Percentiles rank a stretch among this genome's conserved stretches.
phyloP scores from a whole-genome alignment of 1,140 invertebrate species.

The Saccostrea echinata region DNA sequence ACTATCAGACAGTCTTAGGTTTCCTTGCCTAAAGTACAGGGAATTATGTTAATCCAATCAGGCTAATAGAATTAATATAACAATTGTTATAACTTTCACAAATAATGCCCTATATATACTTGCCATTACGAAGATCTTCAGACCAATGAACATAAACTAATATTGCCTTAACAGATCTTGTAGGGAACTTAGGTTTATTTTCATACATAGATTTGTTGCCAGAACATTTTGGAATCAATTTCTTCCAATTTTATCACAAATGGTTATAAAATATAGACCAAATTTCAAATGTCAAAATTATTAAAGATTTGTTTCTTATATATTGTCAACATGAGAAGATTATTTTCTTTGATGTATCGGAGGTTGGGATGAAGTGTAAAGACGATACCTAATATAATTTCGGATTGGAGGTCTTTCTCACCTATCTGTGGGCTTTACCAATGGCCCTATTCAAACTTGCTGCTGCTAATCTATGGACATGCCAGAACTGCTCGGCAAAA shows the following conservation, averaged over 20 bases:
- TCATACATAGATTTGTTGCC: constrained; percentile 36
- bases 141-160: neutral
- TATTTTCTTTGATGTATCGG: neutral
- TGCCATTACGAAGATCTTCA: neutral
- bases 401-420: neutral
- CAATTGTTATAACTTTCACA: neutral
- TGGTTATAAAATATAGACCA: neutral
- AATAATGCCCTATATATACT: neutral
- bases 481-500: neutral
- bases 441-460: neutral
- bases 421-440: neutral
- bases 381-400: neutral
- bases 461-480: constrained; percentile 1
- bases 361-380: neutral
- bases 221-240: constrained; percentile 4
- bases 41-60: constrained; percentile 23
- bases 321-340: neutral
- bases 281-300: constrained; percentile 28
- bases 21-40: neutral
- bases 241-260: neutral
- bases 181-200: neutral
- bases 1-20: neutral
- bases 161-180: neutral
- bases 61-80: neutral
- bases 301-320: constrained; percentile 7